Conservation (phyloP, 1,140 invertebrate genomes). For the Doryteuthis pealeii region DNA sequence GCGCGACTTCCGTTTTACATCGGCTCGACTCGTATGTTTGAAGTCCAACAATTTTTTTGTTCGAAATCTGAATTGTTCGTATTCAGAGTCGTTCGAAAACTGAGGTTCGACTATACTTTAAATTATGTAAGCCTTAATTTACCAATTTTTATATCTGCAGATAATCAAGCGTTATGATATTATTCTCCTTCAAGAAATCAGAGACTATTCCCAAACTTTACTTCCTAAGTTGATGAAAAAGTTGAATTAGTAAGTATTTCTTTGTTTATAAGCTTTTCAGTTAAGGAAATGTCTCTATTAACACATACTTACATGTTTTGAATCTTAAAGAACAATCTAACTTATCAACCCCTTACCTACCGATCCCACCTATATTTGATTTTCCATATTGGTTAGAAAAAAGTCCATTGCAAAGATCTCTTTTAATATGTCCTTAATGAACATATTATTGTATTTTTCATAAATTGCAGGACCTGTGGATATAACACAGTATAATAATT, state of each 20-base stretch:
- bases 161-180: conserved; percentile 45
- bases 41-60: background rate
- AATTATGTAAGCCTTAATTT: background rate
- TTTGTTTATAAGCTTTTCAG: background rate
- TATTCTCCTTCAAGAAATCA: conserved; percentile 44
- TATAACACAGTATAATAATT: no score
- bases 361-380: no score
- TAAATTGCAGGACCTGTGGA: no score
- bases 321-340: no score
- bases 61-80: background rate
- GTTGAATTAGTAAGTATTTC: conserved; percentile 24
- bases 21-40: background rate
- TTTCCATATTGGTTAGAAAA: no score
- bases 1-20: no score
- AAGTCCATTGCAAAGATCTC: no score
- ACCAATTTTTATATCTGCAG: conserved; percentile 22
- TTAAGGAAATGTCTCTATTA: background rate
- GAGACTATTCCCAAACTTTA: conserved; percentile 31
- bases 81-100: background rate
- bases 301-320: no score
- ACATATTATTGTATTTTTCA: no score
- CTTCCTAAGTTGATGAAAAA: conserved; percentile 25
- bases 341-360: no score
- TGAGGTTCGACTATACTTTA: background rate
- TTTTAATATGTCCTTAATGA: no score